Evolutionary conservation across 2,888 invertebrate genomes (phyloP), one percentile per base, ranked within the genome.

Genomic region (Lepidocyrtinus sp.): DNA sequence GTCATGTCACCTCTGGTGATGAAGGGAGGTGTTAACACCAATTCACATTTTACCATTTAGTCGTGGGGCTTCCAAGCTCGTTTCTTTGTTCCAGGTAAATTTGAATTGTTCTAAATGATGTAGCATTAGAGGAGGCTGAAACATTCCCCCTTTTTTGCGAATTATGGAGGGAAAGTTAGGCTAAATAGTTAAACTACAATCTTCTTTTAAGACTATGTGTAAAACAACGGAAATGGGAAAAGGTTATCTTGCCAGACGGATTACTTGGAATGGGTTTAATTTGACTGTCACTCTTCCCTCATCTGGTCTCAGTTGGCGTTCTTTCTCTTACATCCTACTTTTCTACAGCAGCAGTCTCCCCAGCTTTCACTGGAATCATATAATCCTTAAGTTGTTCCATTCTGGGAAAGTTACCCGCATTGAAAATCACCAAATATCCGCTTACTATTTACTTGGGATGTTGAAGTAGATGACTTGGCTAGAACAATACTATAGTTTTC

Each of bases 261-360:
- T 80, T 80, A 80, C 71, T 80, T 80, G 71, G 75, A 80, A 80
- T 75, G 75, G 75, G 80, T 80, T 80, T 75, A 80, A 80, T 80
- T 75, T 80, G 80, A 80, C 75, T 80, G 80, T 80, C 80, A 75
- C 71, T 80, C 80, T 80, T 80, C 75, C 65, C 75, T 80, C 80
- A 71, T 80, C 75, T 75, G 75, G 80, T 75, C 80, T 80, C 80
- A 75, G 75, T 75, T 80, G 75, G 75, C 74, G 64, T 64, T 50
- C 62, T 21, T 15, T 68, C 46, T 50, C 50, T 50, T 15, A 15
- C n/a, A n/a, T n/a, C n/a, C n/a, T 17, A 50, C 50, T 50, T 17
- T 2, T n/a, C n/a, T n/a, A n/a, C n/a, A n/a, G n/a, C n/a, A n/a
- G n/a, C n/a, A n/a, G n/a, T n/a, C n/a, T n/a, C n/a, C 36, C 12